phyloP scores from a whole-genome alignment of 2,888 invertebrate species.

The Saturnia pavonia region DNA sequence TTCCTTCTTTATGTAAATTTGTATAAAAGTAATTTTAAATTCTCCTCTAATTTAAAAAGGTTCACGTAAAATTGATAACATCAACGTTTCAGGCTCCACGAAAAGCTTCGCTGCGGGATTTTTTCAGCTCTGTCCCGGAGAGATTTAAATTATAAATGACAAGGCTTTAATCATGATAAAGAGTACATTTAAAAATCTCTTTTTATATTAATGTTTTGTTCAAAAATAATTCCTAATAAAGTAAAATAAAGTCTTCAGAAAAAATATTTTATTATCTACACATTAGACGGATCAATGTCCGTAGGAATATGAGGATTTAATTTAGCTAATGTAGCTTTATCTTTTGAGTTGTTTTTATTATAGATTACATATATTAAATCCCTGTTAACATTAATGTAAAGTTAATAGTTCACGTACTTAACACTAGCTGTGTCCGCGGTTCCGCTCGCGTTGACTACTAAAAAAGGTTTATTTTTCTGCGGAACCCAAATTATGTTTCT shows the following conservation, averaged over 20 bases:
- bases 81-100: constrained; percentile 24
- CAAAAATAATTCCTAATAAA: neutral
- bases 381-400: no score
- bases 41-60: constrained; percentile 31
- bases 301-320: neutral
- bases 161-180: constrained; percentile 1
- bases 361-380: no score
- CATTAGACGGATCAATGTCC: neutral
- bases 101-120: constrained; percentile 13
- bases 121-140: neutral
- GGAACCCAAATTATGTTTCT: no score
- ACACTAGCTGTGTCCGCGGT: no score
- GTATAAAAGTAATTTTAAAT: constrained; percentile 20
- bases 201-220: neutral
- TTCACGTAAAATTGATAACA: constrained; percentile 30
- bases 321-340: neutral
- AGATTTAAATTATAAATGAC: constrained; percentile 7
- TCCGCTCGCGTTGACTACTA: no score
- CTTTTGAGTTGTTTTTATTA: no score
- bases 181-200: neutral
- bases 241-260: neutral
- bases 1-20: neutral
- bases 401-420: no score
- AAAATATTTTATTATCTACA: no score
- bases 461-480: no score